Evolutionary conservation across 37 sponge, comb jelly and placozoan species (phyloP).

Genomic region (Mnemiopsis leidyi): DNA sequence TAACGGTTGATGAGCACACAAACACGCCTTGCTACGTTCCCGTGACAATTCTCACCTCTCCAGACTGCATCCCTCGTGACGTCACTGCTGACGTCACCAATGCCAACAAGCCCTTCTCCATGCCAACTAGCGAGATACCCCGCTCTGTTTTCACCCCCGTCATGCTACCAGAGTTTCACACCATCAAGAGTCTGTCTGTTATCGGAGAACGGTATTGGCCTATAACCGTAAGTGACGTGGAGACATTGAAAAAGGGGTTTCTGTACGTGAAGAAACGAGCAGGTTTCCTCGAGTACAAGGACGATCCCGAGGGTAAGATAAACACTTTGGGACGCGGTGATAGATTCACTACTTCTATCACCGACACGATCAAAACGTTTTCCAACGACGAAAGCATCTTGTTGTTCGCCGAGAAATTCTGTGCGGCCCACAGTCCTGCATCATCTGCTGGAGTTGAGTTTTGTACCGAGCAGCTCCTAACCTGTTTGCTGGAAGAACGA

Average conservation of each 20-base stretch:
- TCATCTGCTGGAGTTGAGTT: not conserved
- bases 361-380: slow-evolving; percentile 9
- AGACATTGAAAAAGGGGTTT: slow-evolving; percentile 11
- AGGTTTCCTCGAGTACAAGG: slow-evolving; percentile 9
- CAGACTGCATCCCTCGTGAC: not conserved
- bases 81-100: not conserved
- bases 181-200: slow-evolving; percentile 69
- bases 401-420: slow-evolving; percentile 26
- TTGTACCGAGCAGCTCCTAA: not conserved
- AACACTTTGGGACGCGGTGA: slow-evolving; percentile 44
- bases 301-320: slow-evolving; percentile 59
- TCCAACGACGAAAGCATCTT: slow-evolving; percentile 24
- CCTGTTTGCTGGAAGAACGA: slow-evolving; percentile 11
- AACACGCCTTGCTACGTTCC: slow-evolving; percentile 71
- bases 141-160: slow-evolving; percentile 56
- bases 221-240: slow-evolving; percentile 63
- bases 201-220: slow-evolving; percentile 72
- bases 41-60: slow-evolving; percentile 57
- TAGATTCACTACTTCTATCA: not conserved
- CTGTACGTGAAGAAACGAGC: slow-evolving; percentile 44
- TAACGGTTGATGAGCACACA: slow-evolving; percentile 73
- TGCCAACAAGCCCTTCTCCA: not conserved
- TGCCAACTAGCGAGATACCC: not conserved
- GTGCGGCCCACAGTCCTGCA: not conserved
- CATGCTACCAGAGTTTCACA: slow-evolving; percentile 48